Base-by-base conservation (phyloP, 2,113 vertebrate species). In the Pantherophis guttatus region DNA sequence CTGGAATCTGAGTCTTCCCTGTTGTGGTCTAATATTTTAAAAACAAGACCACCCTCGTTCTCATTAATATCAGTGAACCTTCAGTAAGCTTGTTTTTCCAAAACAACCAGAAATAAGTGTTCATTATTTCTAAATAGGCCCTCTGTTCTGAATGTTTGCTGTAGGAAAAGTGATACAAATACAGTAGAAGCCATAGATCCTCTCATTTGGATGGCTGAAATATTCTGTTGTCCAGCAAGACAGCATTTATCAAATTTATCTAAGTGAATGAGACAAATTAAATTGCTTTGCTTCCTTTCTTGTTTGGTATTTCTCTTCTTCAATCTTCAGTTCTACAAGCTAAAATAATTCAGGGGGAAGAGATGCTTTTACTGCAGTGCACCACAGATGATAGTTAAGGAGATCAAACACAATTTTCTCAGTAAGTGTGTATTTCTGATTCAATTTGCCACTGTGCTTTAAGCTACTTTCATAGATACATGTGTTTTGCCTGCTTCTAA, bases 401-500 rank as follows among this genome's bases (percentile, higher is more conserved):
- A 91, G 89, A 92, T 88, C 91, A 94, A 92, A 88, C 44, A n/a
- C 29, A 88, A 91, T 94, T 92, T 87, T 86, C 44, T 39, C 65
- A 9, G 92, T 59, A 93, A 93, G 90, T 94, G 90, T 92, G 44
- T 62, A 86, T 89, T 92, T 94, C 87, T 94, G 87, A 94, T 85
- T 89, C 90, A 94, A 89, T 94, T 92, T 94, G 87, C 90, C 70
- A 86, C 48, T 62, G 29, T n/a, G 19, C 70, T 88, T 94, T n/a
- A 88, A 94, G 92, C 59, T 59, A 86, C 93, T 88, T 92, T 24
- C 48, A 8, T 44, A 58, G 89, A 88, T 92, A 91, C 91, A 90
- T 88, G 86, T 57, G 54, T 91, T 81, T 92, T 94, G 86, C 81
- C 26, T 59, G n/a, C 62, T 17, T 94, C 89, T 94, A 94, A 88